These are phyloP conservation scores for Podarcis muralis DNA, from an alignment of 2,113 vertebrate species.

Conservation along the genomic window DNA sequence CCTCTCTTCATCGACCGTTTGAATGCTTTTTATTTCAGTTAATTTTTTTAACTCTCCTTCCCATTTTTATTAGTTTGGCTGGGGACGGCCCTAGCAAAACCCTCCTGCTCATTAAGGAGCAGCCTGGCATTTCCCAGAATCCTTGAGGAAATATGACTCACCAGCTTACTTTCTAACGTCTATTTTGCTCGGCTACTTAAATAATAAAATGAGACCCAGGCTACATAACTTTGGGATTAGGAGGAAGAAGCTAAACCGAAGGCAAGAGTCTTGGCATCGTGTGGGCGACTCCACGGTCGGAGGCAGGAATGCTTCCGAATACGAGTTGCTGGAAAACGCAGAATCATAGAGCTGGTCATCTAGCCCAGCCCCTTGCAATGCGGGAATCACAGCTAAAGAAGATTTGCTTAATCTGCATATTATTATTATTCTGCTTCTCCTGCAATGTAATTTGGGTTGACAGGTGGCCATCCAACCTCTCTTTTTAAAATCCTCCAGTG, in stretches of 20 bases:
- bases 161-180: constrained; percentile 18
- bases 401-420: neutral
- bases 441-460: too few species aligned
- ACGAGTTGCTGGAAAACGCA: too few species aligned
- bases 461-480: too few species aligned
- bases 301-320: too few species aligned
- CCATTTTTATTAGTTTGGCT: constrained; percentile 67
- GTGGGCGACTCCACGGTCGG: neutral
- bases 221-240: accelerated
- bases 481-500: too few species aligned
- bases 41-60: constrained; percentile 49
- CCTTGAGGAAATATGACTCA: constrained; percentile 75
- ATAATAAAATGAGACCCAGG: neutral
- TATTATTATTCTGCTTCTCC: too few species aligned
- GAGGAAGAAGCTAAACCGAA: neutral
- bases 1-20: constrained; percentile 40
- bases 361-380: too few species aligned
- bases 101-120: constrained; percentile 60
- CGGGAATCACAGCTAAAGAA: neutral
- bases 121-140: constrained; percentile 72
- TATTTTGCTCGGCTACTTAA: constrained; percentile 27
- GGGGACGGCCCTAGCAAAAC: constrained; percentile 47
- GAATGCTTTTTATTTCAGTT: constrained; percentile 5
- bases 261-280: too few species aligned
- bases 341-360: too few species aligned